These are phyloP conservation scores for Saccopteryx bilineata DNA, from an alignment of 2,113 vertebrate species.

Conservation along the genomic window DNA sequence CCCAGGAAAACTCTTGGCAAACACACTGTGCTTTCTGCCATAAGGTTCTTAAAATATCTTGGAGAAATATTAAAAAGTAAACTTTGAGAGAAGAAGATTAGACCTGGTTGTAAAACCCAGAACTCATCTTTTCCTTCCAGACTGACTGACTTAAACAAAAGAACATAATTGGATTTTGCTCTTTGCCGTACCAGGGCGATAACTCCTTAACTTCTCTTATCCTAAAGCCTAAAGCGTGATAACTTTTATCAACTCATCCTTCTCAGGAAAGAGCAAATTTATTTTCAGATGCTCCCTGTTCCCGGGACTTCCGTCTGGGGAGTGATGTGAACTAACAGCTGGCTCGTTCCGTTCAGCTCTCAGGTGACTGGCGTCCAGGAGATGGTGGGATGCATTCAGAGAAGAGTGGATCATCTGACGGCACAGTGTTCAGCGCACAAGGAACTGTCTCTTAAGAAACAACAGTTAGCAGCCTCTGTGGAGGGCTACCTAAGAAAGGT, in stretches of 20 bases:
- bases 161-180: not conserved
- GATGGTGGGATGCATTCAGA: constrained; percentile 89
- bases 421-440: constrained; percentile 84
- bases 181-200: not conserved
- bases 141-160: constrained; percentile 36
- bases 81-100: constrained; percentile 60
- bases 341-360: constrained; percentile 84
- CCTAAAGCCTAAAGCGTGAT: not conserved
- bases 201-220: constrained; percentile 49
- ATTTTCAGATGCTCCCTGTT: constrained; percentile 9
- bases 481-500: constrained; percentile 91
- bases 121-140: constrained; percentile 26
- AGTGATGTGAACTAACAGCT: constrained; percentile 53
- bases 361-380: constrained; percentile 86
- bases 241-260: not conserved
- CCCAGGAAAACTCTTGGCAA: constrained; percentile 58
- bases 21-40: constrained; percentile 25
- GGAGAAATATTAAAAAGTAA: constrained; percentile 59
- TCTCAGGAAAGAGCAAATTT: not conserved
- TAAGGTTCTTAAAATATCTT: constrained; percentile 61
- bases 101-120: not conserved
- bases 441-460: constrained; percentile 86
- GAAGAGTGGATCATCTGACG: constrained; percentile 85
- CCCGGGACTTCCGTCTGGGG: not conserved
- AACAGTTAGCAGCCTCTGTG: constrained; percentile 84